phyloP scores from a whole-genome alignment of 2,797 vertebrate species.

The Neopelma chrysocephalum region DNA sequence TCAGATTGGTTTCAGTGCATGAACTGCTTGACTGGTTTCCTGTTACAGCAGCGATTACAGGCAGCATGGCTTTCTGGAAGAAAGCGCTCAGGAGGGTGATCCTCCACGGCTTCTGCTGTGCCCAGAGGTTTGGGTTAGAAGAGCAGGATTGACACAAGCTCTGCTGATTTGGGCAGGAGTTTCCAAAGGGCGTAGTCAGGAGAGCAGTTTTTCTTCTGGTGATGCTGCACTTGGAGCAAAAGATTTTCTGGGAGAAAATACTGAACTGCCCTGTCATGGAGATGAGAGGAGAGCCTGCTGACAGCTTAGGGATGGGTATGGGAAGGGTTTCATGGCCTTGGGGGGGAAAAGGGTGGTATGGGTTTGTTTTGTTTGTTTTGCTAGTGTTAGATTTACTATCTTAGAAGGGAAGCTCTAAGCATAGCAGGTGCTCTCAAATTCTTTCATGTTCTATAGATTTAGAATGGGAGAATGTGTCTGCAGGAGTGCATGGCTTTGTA shows the following conservation, averaged over 20 bases:
- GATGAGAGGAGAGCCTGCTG: not conserved
- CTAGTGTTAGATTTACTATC: not conserved
- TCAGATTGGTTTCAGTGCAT: not conserved
- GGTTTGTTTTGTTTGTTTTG: not conserved
- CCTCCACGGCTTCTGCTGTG: not conserved
- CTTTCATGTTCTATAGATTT: not conserved
- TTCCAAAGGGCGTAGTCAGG: not conserved
- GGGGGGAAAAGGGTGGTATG: not conserved
- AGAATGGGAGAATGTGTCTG: not conserved
- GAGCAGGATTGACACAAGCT: not conserved
- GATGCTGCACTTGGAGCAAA: not conserved
- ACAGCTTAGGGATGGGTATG: not conserved
- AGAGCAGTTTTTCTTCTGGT: not conserved
- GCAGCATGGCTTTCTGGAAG: not conserved
- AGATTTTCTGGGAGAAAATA: not conserved
- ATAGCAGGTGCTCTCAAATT: not conserved
- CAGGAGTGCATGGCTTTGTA: not conserved
- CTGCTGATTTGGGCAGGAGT: not conserved
- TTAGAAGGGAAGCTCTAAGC: not conserved
- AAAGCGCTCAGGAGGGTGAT: not conserved
- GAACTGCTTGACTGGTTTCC: not conserved
- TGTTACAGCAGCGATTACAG: fast-evolving
- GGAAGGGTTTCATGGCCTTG: not conserved
- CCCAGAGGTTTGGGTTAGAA: not conserved
- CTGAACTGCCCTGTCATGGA: not conserved